Evolutionary conservation across 2,888 invertebrate genomes (phyloP), one percentile per base, ranked within the genome.

Genomic region (Octodonta nipae): DNA sequence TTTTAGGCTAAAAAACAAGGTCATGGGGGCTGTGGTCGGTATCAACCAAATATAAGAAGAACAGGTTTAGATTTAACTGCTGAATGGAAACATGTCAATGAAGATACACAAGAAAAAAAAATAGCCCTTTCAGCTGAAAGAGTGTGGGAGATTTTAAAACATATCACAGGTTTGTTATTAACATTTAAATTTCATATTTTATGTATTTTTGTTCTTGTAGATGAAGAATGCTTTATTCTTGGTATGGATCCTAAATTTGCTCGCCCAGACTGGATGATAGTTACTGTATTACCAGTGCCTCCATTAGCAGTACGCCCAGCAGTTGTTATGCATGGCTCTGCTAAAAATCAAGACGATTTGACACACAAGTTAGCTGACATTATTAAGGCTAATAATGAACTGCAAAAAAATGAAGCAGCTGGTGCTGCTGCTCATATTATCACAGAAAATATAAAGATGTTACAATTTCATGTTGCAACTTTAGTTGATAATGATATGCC

Each of bases 251-350:
- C 95, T 0, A 89, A 89, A 60, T 91, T 80, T 61, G 89, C 96
- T 0, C 73, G 98, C 30, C 98, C 98, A 4, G 98, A 99, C 67
- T 99, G 98, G 96, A 96, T 99, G 96, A 83, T 99, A 43, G 75
- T 92, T 4, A 95, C 96, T 2, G 93, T 93, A 7, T 61, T 98
- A 37, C 98, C 98, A 0, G 98, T 99, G 0, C 95, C 98, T 1
- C 98, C 98, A 3, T 64, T 98, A 13, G 78, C 87, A 2, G 96
- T 98, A 0, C 73, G 98, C 42, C 98, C 98, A 0, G 95, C 98
- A 32, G 96, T 98, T 4, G 91, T 96, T 5, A 98, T 96, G 88
- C 88, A 88, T 62, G 98, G 98, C n/a, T 88, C 95, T 1, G 96
- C 96, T 0, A 83, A 89, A 58, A 98, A 96, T 73, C 81, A 93